phyloP scores from a whole-genome alignment of 2,113 vertebrate genomes.

The Onychostoma macrolepis region DNA sequence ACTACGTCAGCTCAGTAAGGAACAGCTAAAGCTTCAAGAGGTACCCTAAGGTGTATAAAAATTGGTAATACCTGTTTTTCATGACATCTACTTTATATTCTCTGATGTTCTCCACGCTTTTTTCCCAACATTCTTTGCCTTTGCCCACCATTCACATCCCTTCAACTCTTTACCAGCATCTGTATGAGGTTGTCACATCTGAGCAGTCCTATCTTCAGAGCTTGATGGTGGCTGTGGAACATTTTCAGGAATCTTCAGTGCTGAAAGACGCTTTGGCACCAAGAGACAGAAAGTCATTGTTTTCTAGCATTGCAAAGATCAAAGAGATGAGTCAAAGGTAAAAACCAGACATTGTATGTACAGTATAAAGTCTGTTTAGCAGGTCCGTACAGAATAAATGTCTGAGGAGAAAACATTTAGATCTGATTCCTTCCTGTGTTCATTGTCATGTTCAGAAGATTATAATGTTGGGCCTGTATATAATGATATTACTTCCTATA shows the following conservation, averaged over 20 bases:
- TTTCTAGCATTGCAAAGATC: conserved; percentile 52
- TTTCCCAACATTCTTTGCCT: background rate
- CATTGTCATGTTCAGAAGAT: background rate
- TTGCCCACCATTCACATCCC: background rate
- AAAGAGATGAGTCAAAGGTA: conserved; percentile 54
- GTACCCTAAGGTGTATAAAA: conserved; percentile 9
- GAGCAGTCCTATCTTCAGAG: conserved; percentile 52
- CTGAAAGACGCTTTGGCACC: conserved; percentile 32
- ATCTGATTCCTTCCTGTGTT: background rate
- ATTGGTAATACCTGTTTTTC: too few species aligned
- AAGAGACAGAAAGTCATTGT: conserved; percentile 45
- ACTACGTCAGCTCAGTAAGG: conserved; percentile 32
- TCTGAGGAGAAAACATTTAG: background rate
- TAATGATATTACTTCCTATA: background rate
- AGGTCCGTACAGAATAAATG: background rate
- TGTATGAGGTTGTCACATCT: conserved; percentile 55
- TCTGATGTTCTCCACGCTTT: background rate
- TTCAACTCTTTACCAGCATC: conserved; percentile 19
- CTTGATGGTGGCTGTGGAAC: conserved; percentile 47
- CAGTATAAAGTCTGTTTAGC: background rate
- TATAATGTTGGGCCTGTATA: background rate
- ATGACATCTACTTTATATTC: background rate
- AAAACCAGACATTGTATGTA: background rate
- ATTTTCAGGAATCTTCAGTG: conserved; percentile 49
- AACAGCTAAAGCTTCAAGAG: conserved; percentile 54